Base-by-base conservation (phyloP, 2,888 invertebrate species). In the Hybos culiciformis region DNA sequence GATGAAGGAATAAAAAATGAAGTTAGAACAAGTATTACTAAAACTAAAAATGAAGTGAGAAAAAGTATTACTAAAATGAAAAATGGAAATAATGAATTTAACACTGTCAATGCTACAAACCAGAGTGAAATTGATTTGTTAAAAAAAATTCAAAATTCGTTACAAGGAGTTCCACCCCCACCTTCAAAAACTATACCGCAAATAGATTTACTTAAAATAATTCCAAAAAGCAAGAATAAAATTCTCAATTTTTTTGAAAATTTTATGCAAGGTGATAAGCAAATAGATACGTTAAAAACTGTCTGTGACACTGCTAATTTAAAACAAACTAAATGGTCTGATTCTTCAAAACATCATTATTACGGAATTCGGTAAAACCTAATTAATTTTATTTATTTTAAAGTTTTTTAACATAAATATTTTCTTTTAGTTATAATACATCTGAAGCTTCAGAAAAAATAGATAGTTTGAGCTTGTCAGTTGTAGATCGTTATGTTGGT, bases 111-210 rank as follows among this genome's bases (percentile, higher is more conserved):
- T n/a, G n/a, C 12, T 12, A 29, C n/a, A n/a, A 29, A 29, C 12
- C n/a, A 29, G n/a, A 12, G 29, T 3, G 62, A 64, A 42, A 54
- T 55, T 15, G 63, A 64, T 41, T 50, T 63, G 5, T 46, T 59
- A 39, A 52, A 56, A 2, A 56, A 63, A 12, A 58, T 75, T 38
- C 71, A 78, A 59, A 73, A 72, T 56, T 73, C 71, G 37, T 62
- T 85, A 8, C 73, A 73, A 50, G 84, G 84, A 2, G 72, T 85
- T 1, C 69, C 78, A 8, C 84, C 85, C 18, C 85, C 84, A 9
- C 83, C 83, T 1, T 81, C 80, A 19, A 70, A 82, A 11, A 84
- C 83, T n/a, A n/a, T n/a, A n/a, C n/a, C 15, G 4, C 23, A 24
- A 15, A 11, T 5, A 11, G 23, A 23, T 8, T 24, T 24, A 24